Percentiles rank a stretch among this genome's conserved stretches.
Conservation (phyloP, 2,113 vertebrate species). For the Pseudorasbora parva region DNA sequence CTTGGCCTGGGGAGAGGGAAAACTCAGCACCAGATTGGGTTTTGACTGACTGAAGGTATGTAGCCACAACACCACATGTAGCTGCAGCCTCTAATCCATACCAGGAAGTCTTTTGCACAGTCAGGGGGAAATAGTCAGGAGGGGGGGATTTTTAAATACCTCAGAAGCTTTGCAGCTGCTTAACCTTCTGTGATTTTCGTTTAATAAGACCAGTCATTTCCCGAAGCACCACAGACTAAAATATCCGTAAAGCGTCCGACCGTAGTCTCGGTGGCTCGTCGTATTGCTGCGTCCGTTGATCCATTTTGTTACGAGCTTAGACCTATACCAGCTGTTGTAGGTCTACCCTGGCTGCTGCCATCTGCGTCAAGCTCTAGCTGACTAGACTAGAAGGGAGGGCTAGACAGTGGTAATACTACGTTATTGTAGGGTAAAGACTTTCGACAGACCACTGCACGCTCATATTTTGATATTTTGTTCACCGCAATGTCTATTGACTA, state of each 20-base stretch:
- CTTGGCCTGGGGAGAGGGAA: not conserved
- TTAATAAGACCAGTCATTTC: constrained; percentile 58
- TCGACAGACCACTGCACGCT: not conserved
- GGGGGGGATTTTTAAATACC: constrained; percentile 66
- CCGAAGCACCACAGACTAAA: constrained; percentile 24
- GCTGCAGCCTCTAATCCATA: constrained; percentile 71
- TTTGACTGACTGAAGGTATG: constrained; percentile 79
- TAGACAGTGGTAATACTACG: constrained; percentile 2
- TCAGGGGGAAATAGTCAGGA: constrained; percentile 60
- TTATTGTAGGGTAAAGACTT: constrained; percentile 12
- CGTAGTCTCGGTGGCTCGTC: constrained; percentile 3
- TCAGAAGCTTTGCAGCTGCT: constrained; percentile 70
- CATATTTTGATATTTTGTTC: not conserved
- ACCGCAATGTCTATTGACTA: constrained; percentile 22
- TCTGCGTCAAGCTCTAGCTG: constrained; percentile 23
- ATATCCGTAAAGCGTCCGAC: constrained; percentile 15
- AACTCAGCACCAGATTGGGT: constrained; percentile 80
- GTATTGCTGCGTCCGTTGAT: constrained; percentile 11
- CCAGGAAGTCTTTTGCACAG: constrained; percentile 72
- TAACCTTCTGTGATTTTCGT: constrained; percentile 74
- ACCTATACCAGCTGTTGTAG: constrained; percentile 35
- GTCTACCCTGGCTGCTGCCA: constrained; percentile 26
- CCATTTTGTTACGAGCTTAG: constrained; percentile 29
- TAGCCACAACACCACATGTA: constrained; percentile 78
- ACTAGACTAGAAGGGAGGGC: constrained; percentile 6